phyloP scores from a whole-genome alignment of 1,140 invertebrate species.

The Lysiphlebus fabarum region DNA sequence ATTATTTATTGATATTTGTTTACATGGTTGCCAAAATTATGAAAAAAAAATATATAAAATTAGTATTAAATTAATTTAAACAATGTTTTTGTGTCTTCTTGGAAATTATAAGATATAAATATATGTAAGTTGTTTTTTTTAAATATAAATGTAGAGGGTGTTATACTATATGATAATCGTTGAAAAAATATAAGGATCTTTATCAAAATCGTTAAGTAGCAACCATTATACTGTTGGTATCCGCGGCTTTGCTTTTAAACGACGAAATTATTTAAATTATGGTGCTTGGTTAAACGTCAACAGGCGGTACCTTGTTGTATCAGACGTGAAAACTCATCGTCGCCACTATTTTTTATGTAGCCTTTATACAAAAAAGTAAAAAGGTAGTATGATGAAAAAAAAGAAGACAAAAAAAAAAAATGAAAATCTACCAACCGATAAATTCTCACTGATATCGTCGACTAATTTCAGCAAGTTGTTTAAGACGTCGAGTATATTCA shows the following conservation, averaged over 20 bases:
- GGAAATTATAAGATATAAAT: too few relatives aligned
- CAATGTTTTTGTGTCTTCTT: too few relatives aligned
- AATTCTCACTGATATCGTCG: conserved; percentile 46
- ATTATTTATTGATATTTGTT: too few relatives aligned
- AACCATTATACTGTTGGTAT: conserved; percentile 36
- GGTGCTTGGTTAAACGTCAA: conserved; percentile 28
- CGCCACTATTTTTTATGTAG: conserved; percentile 4
- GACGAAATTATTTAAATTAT: conserved; percentile 50
- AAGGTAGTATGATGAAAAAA: neutral
- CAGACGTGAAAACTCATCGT: conserved; percentile 29
- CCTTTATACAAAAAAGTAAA: conserved; percentile 3
- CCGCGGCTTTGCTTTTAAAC: conserved; percentile 41
- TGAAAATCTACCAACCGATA: conserved; percentile 33
- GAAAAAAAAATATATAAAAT: too few relatives aligned
- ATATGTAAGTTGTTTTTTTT: too few relatives aligned
- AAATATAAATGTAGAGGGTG: conserved; percentile 1
- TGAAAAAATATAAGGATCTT: conserved; percentile 13
- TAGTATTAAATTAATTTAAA: too few relatives aligned
- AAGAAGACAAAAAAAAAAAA: too few relatives aligned
- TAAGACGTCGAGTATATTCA: conserved; percentile 34
- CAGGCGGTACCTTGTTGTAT: conserved; percentile 28
- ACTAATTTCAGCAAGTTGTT: conserved; percentile 47
- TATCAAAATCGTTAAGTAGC: conserved; percentile 35
- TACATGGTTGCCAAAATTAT: too few relatives aligned
- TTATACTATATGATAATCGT: conserved; percentile 4